Evolutionary conservation across 35 echinoderm and acorn worm species (phyloP), one percentile per base, ranked within the genome.

Genomic region (Holothuria glaberrima): DNA sequence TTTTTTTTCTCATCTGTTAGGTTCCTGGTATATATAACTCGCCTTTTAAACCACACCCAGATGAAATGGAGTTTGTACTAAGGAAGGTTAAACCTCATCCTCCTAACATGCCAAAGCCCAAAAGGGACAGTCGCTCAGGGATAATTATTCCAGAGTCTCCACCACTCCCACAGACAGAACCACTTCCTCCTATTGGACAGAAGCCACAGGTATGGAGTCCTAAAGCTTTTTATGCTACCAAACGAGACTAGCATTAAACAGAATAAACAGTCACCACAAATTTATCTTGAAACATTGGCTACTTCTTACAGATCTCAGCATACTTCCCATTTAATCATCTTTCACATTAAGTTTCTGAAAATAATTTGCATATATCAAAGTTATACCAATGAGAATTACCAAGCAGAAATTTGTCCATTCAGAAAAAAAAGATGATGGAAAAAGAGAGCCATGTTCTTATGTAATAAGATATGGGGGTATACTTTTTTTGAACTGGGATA

Each of bases 1-100:
- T 79, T 6, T 38, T 22, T 88, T 5, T 41, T 90, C 54, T 24
- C 60, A 20, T 58, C 17, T 4, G 27, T 17, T 58, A 98, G 96
- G 91, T 98, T 44, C 96, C 96, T 56, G 96, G 96, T 27, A 93
- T 98, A 12, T 98, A 98, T 83, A 98, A 98, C 88, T 98, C 96
- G 16, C 96, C 96, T 19, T 98, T 94, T 67, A 92, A 94, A 58
- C 93, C 96, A 58, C 92, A 98, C 71, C 96, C 96, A 48, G 96
- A 95, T 93, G 96, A 98, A 45, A 94, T 98, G 96, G 96, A 98
- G 36, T 91, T 90, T 58, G 62, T 98, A 22, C 71, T 98, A 25
- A 87, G 93, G 36, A 88, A 86, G 87, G 93, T 95, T 27, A 54
- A 94, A 82, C 96, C 96, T 21, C 91, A 88, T 36, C 96, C 96